Conservation (phyloP, 2,797 vertebrate genomes). For the Acanthornis magna region DNA sequence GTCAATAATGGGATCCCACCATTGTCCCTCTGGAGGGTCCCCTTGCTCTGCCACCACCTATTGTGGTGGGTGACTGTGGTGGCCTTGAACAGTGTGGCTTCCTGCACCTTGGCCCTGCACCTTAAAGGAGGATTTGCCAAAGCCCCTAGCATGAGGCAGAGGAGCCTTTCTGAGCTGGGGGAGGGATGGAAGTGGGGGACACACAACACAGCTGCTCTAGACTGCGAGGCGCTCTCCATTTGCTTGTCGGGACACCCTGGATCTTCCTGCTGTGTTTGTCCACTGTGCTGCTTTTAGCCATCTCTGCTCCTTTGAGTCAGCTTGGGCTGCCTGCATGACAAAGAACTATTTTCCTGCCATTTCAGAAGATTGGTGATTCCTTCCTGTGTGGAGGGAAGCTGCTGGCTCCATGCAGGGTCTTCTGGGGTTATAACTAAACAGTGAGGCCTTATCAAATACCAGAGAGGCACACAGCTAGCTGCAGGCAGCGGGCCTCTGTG, state of each 20-base stretch:
- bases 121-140: background rate
- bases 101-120: background rate
- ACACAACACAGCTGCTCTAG: background rate
- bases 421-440: background rate
- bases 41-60: background rate
- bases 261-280: background rate
- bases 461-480: background rate
- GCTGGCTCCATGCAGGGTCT: background rate
- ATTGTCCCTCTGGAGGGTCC: background rate
- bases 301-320: background rate
- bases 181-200: background rate
- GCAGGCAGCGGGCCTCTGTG: background rate
- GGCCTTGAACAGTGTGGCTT: background rate
- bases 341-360: background rate
- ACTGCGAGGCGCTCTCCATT: background rate
- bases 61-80: background rate
- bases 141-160: fast-evolving
- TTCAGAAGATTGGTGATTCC: background rate
- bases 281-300: background rate
- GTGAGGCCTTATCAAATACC: background rate
- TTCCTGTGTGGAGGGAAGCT: background rate
- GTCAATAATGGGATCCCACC: background rate
- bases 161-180: background rate
- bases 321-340: background rate
- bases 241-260: fast-evolving